Percentiles rank a stretch among this genome's conserved stretches.
Conservation (phyloP, 2,797 vertebrate species). For the Aulostomus chinensis region DNA sequence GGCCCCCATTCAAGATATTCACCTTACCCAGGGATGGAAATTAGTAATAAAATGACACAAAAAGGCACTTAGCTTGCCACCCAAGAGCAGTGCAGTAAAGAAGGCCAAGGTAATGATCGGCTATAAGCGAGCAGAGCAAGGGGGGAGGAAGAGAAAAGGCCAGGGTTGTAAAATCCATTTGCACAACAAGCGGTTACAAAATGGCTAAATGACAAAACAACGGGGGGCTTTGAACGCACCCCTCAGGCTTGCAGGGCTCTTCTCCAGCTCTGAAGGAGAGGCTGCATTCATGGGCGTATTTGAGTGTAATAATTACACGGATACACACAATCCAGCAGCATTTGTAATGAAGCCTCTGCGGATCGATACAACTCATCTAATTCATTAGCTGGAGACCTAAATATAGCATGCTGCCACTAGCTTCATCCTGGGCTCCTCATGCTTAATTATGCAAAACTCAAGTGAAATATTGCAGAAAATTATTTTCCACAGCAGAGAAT, state of each 20-base stretch:
- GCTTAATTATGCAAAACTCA: constrained; percentile 68
- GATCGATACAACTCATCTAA: constrained; percentile 73
- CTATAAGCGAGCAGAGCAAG: constrained; percentile 39
- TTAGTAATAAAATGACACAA: constrained; percentile 64
- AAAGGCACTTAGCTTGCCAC: constrained; percentile 66
- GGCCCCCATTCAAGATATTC: constrained; percentile 57
- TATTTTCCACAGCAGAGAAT: constrained; percentile 47
- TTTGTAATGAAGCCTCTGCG: constrained; percentile 66
- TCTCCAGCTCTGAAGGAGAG: constrained; percentile 28
- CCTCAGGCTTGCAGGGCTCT: constrained; percentile 33
- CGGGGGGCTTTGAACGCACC: constrained; percentile 50
- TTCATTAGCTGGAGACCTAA: constrained; percentile 65
- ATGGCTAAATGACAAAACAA: constrained; percentile 69
- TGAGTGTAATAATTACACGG: constrained; percentile 40
- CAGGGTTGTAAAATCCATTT: constrained; percentile 72
- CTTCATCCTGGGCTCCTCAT: constrained; percentile 37
- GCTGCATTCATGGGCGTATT: constrained; percentile 33
- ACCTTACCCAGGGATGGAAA: constrained; percentile 65
- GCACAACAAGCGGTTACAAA: constrained; percentile 72
- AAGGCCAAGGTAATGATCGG: constrained; percentile 52
- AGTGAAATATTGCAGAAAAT: constrained; percentile 63
- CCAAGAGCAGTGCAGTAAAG: constrained; percentile 70
- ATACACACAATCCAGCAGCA: constrained; percentile 24
- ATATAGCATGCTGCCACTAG: constrained; percentile 51
- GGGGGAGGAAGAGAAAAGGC: constrained; percentile 55